Evolutionary conservation across 2,797 vertebrate genomes (phyloP), one percentile per base, ranked within the genome.

Genomic region (Gymnodraco acuticeps): DNA sequence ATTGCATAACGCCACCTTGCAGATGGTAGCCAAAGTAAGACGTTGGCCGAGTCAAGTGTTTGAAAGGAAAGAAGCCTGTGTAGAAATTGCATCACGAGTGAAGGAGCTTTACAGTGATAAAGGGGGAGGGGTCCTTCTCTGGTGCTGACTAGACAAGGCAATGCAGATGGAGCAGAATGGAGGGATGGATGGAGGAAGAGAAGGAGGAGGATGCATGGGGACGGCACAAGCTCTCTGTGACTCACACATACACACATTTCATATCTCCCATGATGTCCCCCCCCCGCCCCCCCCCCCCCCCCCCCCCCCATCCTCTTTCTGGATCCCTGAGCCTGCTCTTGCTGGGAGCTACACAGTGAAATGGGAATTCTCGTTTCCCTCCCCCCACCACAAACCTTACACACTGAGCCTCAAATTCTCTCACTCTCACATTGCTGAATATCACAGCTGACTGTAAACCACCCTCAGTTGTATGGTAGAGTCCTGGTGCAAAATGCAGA

Each of bases 391-490:
- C 60, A 48, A 54, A 55, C 15, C 53, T 12, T 48, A 66, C 65
- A 75, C 75, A 79, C 73, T 70, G 74, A 73, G 59, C 66, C 80
- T 82, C 78, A 77, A 77, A 81, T 79, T 88, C 69, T 87, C 77
- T 88, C 80, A 88, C 80, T 85, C 52, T 56, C 63, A 78, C 62
- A 54, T 61, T 77, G 69, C 78, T 83, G 73, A 80, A 91, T 90
- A 62, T 87, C 89, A 87, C 88, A 87, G 70, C 56, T 87, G 72
- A 70, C 59, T 90, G 90, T 77, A 62, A 93, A 80, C 31, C 65
- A 78, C 45, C 73, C 66, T 73, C 53, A 64, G 75, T 59, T 63
- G 69, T 72, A 62, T 59, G 62, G 42, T 82, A 19, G 71, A 81
- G 60, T 46, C 55, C 51, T 66, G 61, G 78, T 87, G 84, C 73